Evolutionary conservation across 2,888 invertebrate genomes (phyloP).

Genomic region (Amorpha juglandis): DNA sequence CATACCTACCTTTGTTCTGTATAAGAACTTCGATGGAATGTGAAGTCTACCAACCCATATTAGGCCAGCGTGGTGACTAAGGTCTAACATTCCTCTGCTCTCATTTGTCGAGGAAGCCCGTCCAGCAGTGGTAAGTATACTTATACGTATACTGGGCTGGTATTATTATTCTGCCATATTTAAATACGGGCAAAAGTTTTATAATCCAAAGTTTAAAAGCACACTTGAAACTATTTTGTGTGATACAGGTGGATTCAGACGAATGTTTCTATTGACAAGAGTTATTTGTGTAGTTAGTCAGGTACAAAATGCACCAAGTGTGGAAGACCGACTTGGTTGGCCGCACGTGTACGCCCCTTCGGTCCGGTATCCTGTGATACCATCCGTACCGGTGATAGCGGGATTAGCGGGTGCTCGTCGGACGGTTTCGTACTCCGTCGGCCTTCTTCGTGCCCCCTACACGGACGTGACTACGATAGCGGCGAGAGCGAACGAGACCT

Average conservation of each 20-base stretch:
- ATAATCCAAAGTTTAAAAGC: background rate
- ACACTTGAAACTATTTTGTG: background rate
- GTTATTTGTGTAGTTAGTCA: slow-evolving; percentile 29
- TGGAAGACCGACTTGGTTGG: slow-evolving; percentile 24
- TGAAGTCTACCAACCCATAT: no score
- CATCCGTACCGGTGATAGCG: slow-evolving; percentile 53
- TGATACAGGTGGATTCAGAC: slow-evolving; percentile 11
- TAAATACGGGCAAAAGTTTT: background rate
- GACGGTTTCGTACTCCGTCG: slow-evolving; percentile 59
- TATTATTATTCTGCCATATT: no score
- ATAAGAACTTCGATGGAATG: no score
- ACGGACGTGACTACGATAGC: slow-evolving; percentile 64
- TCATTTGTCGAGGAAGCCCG: no score
- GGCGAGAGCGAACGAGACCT: slow-evolving; percentile 57
- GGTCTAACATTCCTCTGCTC: no score
- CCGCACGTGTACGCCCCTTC: slow-evolving; percentile 9
- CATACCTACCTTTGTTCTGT: no score
- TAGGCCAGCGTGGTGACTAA: no score
- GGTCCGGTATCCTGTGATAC: slow-evolving; percentile 53
- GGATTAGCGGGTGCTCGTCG: slow-evolving; percentile 66
- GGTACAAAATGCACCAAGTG: slow-evolving; percentile 23
- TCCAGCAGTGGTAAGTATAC: no score
- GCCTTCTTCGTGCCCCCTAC: slow-evolving; percentile 61
- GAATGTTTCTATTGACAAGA: slow-evolving; percentile 10
- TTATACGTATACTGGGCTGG: no score